A percentile compares a stretch with the other conserved stretches of the same genome.
Conservation (phyloP, 1,140 invertebrate species). For the Calycopis cecrops region DNA sequence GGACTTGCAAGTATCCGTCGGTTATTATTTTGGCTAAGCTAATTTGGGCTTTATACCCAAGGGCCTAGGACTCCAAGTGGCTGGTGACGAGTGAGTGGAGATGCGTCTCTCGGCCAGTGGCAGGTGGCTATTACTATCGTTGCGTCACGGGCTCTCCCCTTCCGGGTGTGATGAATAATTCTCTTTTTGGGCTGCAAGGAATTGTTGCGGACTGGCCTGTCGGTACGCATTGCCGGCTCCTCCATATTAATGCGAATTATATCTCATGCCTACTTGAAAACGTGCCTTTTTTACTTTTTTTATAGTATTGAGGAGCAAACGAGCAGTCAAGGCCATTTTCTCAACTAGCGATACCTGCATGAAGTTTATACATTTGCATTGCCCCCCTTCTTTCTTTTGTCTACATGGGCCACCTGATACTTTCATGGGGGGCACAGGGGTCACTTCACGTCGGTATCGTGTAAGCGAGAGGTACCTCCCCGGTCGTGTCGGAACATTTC, state of each 20-base stretch:
- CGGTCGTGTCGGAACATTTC: no score
- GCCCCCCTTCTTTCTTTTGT: no score
- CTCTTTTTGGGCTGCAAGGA: slow-evolving; percentile 66
- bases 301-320: no score
- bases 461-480: no score
- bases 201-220: slow-evolving; percentile 65
- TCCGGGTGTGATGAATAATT: slow-evolving; percentile 75
- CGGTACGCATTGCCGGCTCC: slow-evolving; percentile 63
- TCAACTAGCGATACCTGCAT: no score
- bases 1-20: slow-evolving; percentile 42
- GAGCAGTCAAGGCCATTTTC: no score
- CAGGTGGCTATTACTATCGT: slow-evolving; percentile 66
- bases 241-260: slow-evolving; percentile 69
- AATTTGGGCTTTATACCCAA: slow-evolving; percentile 31
- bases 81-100: slow-evolving; percentile 9
- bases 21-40: not conserved
- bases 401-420: no score
- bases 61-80: slow-evolving; percentile 22
- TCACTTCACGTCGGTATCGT: no score
- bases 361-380: no score
- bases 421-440: no score
- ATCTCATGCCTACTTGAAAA: slow-evolving; percentile 48
- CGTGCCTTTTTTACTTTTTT: no score
- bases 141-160: slow-evolving; percentile 73
- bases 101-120: slow-evolving; percentile 36